Base-by-base conservation (phyloP, 2,113 vertebrate genomes). In the Marmota monax region DNA sequence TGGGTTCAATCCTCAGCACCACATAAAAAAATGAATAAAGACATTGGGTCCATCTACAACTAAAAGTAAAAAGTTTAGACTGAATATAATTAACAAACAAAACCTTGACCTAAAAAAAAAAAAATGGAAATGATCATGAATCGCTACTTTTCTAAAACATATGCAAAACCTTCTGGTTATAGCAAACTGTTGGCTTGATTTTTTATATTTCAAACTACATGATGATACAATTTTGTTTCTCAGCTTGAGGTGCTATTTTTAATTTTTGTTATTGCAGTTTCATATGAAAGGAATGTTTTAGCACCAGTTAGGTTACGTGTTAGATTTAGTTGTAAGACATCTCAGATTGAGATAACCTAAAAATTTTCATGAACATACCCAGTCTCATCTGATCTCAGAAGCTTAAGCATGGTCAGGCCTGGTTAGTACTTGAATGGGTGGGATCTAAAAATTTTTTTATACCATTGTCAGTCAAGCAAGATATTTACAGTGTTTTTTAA, bases 161-260 rank as follows among this genome's bases (percentile, higher is more conserved):
- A 95, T 94, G 83, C 76, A 91, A 34, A 86, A 51, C 90, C 84
- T 94, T 95, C 88, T 85, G 73, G 73, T 90, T 96, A 94, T 17
- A 92, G 77, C 61, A 88, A 80, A 79, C 90, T 48, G 58, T 88
- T 90, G 84, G 74, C 90, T 95, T 84, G 67, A 85, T 82, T 92
- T 80, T 87, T 90, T 90, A 0, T 72, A 84, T 94, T 85, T 96
- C 92, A 95, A 32, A 72, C 70, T 76, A 25, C 69, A 13, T 70
- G 85, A 94, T 92, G 90, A 94, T 96, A 92, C 85, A 79, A 42
- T 96, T 97, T 94, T 90, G 80, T 95, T 84, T 96, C 56, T 95
- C 90, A 89, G 42, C 84, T 94, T 77, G 90, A 90, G 58, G 32
- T 87, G 53, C 92, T 96, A 86, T 94, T 96, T 96, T 96, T 77